Conservation (phyloP, 1,140 invertebrate species). For the Drosophila lacertosa region DNA sequence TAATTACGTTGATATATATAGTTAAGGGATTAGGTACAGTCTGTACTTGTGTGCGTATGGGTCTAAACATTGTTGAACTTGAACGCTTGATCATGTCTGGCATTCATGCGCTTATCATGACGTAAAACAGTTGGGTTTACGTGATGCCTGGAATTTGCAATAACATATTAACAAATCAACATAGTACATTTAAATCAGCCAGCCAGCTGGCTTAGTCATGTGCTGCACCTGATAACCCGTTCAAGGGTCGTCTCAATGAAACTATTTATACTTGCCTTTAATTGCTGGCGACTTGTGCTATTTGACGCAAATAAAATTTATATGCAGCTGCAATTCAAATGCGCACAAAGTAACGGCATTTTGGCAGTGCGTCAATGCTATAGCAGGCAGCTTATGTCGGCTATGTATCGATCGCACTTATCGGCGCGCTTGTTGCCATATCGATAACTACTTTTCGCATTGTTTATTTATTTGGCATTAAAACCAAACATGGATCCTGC, state of each 20-base stretch:
- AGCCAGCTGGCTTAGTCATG: slow-evolving; percentile 30
- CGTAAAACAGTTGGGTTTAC: slow-evolving; percentile 21
- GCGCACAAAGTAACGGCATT: slow-evolving; percentile 16
- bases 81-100: slow-evolving; percentile 67
- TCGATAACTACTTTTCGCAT: slow-evolving; percentile 26
- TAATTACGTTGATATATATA: slow-evolving; percentile 30
- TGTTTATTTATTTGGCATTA: slow-evolving; percentile 21
- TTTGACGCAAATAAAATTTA: slow-evolving; percentile 48
- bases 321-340: slow-evolving; percentile 12
- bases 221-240: slow-evolving; percentile 54
- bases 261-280: slow-evolving; percentile 45
- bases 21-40: slow-evolving; percentile 45
- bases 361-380: not conserved
- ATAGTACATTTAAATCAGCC: not conserved
- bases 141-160: slow-evolving; percentile 40
- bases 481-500: slow-evolving; percentile 89
- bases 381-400: slow-evolving; percentile 18
- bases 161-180: slow-evolving; percentile 24
- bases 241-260: slow-evolving; percentile 29
- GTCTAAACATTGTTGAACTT: slow-evolving; percentile 54
- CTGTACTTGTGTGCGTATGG: slow-evolving; percentile 5
- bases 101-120: slow-evolving; percentile 73
- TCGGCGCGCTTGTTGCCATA: slow-evolving; percentile 13
- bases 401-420: slow-evolving; percentile 4
- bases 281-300: slow-evolving; percentile 24